phyloP scores from a whole-genome alignment of 2,888 invertebrate species.

The Patella depressa region DNA sequence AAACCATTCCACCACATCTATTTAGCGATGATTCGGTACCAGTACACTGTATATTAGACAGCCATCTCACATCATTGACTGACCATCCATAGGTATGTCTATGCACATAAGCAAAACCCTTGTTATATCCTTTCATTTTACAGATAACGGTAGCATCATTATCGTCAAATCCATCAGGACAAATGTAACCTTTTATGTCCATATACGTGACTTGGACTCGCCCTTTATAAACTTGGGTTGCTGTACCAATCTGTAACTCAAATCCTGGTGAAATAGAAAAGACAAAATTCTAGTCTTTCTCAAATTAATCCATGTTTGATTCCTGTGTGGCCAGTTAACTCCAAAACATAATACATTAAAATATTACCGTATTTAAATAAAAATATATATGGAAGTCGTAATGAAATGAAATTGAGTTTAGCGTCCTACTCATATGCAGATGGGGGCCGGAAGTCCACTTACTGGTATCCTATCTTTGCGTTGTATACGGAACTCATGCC shows the following conservation, averaged over 20 bases:
- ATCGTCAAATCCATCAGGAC: slow-evolving; percentile 53
- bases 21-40: slow-evolving; percentile 20
- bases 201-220: slow-evolving; percentile 48
- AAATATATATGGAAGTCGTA: too few relatives aligned
- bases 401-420: too few relatives aligned
- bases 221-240: slow-evolving; percentile 28
- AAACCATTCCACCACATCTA: slow-evolving; percentile 50
- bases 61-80: slow-evolving; percentile 12
- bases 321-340: too few relatives aligned
- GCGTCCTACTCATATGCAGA: too few relatives aligned
- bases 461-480: too few relatives aligned
- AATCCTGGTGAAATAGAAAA: neutral
- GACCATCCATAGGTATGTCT: neutral
- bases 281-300: too few relatives aligned
- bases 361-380: too few relatives aligned
- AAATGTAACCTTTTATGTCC: slow-evolving; percentile 51
- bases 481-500: too few relatives aligned
- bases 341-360: too few relatives aligned
- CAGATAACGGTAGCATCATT: slow-evolving; percentile 57
- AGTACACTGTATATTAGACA: slow-evolving; percentile 21
- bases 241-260: neutral
- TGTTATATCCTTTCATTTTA: slow-evolving; percentile 47
- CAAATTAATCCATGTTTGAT: too few relatives aligned
- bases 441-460: too few relatives aligned
- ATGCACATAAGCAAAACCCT: slow-evolving; percentile 46